Conservation (phyloP, 2,113 vertebrate genomes). For the Anseranas semipalmata region DNA sequence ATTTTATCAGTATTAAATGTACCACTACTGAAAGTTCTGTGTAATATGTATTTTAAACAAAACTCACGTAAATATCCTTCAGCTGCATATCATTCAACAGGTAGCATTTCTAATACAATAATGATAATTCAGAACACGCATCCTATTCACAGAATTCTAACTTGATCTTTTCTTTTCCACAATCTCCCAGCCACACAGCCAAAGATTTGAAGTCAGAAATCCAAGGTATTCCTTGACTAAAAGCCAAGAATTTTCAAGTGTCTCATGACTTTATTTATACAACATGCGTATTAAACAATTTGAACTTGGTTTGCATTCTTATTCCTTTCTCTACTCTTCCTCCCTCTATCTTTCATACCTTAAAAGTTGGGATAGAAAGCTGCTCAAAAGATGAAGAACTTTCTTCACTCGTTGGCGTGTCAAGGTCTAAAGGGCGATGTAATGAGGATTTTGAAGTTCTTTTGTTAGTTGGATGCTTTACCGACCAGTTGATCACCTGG, state of each 20-base stretch:
- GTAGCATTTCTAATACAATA: neutral
- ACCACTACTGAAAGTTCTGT: neutral
- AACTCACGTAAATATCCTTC: neutral
- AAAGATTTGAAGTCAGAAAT: neutral
- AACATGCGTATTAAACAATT: neutral
- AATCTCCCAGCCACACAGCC: neutral
- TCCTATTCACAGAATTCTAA: neutral
- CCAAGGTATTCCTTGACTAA: neutral
- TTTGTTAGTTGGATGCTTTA: slow-evolving; percentile 95
- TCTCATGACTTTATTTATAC: neutral
- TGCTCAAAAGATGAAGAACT: slow-evolving; percentile 91
- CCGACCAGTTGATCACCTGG: slow-evolving; percentile 94
- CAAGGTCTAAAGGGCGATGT: slow-evolving; percentile 94
- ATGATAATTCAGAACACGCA: neutral
- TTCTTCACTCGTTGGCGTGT: slow-evolving; percentile 95
- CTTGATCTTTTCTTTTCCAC: neutral
- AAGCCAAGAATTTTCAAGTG: neutral
- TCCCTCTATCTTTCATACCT: slow-evolving; percentile 76
- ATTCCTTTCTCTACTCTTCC: neutral
- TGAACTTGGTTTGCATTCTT: neutral
- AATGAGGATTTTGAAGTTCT: slow-evolving; percentile 96
- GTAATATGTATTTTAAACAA: neutral
- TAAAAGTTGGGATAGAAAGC: slow-evolving; percentile 91
- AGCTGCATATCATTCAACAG: neutral
- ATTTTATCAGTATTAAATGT: neutral